Evolutionary conservation across 2,113 vertebrate genomes (phyloP).

Genomic region (Pogona vitticeps): DNA sequence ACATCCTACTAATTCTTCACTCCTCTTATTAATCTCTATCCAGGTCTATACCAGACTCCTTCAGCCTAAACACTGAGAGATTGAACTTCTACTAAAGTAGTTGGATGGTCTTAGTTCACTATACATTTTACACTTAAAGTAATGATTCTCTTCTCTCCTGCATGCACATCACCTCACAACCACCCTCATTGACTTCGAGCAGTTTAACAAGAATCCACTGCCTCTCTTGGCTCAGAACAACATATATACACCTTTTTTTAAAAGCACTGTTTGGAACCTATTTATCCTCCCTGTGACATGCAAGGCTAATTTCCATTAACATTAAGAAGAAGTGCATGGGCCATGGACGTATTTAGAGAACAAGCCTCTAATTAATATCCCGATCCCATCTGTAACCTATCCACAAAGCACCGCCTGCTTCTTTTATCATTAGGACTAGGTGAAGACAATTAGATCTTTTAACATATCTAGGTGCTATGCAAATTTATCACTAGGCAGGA

Average conservation of each 20-base stretch:
- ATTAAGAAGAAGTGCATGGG: neutral
- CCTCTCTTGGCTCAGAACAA: neutral
- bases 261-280: neutral
- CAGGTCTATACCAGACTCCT: neutral
- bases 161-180: neutral
- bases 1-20: no score
- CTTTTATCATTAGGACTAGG: slow-evolving; percentile 17
- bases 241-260: neutral
- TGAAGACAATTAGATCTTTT: slow-evolving; percentile 20
- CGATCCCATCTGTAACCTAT: neutral
- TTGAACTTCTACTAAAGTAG: neutral
- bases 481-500: neutral
- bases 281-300: slow-evolving; percentile 18
- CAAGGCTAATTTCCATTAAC: slow-evolving; percentile 24
- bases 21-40: neutral
- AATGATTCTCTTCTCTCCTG: neutral
- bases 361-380: slow-evolving; percentile 42
- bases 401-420: neutral
- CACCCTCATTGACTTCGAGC: neutral
- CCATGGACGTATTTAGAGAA: neutral
- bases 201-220: neutral
- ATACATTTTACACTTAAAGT: neutral
- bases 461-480: neutral
- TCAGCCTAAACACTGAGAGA: neutral
- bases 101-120: neutral